Conservation (phyloP, 1,140 invertebrate genomes). For the Chelonus insularis region DNA sequence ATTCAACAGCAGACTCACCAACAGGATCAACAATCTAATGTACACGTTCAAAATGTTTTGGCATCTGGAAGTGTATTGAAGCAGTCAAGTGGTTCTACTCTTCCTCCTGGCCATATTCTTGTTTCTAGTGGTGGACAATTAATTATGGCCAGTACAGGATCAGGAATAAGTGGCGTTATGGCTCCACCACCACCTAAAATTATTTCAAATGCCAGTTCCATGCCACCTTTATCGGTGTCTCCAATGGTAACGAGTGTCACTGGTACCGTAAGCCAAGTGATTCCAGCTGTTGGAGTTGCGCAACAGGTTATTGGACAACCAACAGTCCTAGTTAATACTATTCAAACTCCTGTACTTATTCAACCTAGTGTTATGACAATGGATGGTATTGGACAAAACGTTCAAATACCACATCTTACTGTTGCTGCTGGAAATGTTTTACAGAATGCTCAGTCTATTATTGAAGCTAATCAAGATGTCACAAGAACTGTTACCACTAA, state of each 20-base stretch:
- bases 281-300: conserved; percentile 63
- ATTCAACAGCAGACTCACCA: conserved; percentile 40
- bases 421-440: conserved; percentile 70
- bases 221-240: conserved; percentile 70
- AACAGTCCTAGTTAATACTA: conserved; percentile 79
- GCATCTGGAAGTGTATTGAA: conserved; percentile 56
- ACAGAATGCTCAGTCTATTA: conserved; percentile 62
- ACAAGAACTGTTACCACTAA: conserved; percentile 56
- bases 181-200: conserved; percentile 69
- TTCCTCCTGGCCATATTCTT: conserved; percentile 71
- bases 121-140: conserved; percentile 75
- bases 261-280: conserved; percentile 70
- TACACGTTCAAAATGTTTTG: conserved; percentile 54
- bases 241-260: conserved; percentile 73
- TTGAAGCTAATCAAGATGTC: conserved; percentile 59
- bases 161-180: conserved; percentile 64
- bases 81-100: conserved; percentile 54
- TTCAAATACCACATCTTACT: conserved; percentile 66
- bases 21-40: conserved; percentile 38
- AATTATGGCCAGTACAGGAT: conserved; percentile 67
- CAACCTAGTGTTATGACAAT: conserved; percentile 74
- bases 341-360: conserved; percentile 78
- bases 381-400: conserved; percentile 68
- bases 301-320: conserved; percentile 73
- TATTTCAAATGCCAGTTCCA: conserved; percentile 59